Conservation (phyloP, 2,888 invertebrate genomes). For the Chalcis sispes region DNA sequence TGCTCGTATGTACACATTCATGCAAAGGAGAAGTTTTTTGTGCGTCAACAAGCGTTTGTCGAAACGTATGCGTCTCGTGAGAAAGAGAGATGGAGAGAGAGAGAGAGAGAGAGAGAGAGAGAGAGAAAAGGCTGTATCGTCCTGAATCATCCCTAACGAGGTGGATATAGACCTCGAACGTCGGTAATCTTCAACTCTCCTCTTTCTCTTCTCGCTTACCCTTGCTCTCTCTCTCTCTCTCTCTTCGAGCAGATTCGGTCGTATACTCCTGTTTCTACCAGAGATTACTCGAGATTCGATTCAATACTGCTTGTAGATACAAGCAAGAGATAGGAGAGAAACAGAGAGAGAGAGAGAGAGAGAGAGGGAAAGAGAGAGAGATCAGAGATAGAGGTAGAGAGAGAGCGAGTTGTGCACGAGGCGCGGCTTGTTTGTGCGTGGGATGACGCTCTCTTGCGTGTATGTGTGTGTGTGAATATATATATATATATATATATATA, state of each 20-base stretch:
- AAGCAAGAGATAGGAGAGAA: conserved; percentile 18
- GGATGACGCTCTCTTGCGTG: background rate
- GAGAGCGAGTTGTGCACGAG: background rate
- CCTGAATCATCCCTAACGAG: conserved; percentile 48
- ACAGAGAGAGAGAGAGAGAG: background rate
- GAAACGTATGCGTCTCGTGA: conserved; percentile 3
- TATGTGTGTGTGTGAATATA: conserved; percentile 1
- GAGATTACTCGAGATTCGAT: conserved; percentile 45
- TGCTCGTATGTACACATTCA: background rate
- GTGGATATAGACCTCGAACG: conserved; percentile 25
- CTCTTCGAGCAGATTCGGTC: background rate
- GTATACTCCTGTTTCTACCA: conserved; percentile 24
- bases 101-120: too few species aligned
- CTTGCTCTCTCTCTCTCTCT: background rate
- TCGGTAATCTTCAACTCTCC: conserved; percentile 25
- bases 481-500: too few species aligned
- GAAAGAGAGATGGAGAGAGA: too few species aligned
- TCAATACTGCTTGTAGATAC: conserved; percentile 42
- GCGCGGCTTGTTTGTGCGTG: background rate
- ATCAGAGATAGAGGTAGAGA: background rate
- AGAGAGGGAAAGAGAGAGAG: background rate
- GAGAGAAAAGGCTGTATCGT: too few species aligned
- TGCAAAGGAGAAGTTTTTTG: conserved; percentile 14
- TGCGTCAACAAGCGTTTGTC: conserved; percentile 20
- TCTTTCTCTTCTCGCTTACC: background rate